Conservation (phyloP, 1,140 invertebrate genomes). For the Hydropsyche tenuis region DNA sequence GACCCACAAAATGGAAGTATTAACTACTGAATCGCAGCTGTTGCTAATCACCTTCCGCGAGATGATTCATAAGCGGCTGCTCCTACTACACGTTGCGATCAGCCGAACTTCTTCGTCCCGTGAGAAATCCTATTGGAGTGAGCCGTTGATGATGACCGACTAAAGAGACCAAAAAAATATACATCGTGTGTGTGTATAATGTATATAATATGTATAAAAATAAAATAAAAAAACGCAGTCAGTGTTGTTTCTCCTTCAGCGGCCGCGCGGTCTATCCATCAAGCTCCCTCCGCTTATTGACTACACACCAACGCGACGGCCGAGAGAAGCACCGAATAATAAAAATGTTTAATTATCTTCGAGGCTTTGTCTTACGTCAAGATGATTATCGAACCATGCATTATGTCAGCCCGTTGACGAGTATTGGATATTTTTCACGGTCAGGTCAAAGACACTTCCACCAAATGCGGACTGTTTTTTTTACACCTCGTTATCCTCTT, state of each 20-base stretch:
- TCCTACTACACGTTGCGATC: no score
- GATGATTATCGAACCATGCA: slow-evolving; percentile 40
- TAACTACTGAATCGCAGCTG: no score
- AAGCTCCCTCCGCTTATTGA: slow-evolving; percentile 29
- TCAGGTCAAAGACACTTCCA: slow-evolving; percentile 32
- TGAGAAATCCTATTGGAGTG: slow-evolving; percentile 21
- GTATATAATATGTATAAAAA: neutral
- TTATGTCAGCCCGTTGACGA: slow-evolving; percentile 39
- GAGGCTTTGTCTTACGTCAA: slow-evolving; percentile 38
- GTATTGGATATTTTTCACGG: slow-evolving; percentile 40
- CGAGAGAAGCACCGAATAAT: slow-evolving; percentile 34
- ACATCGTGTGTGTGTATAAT: neutral
- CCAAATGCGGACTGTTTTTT: slow-evolving; percentile 28
- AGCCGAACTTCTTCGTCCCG: slow-evolving; percentile 19
- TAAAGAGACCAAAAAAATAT: neutral
- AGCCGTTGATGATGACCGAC: slow-evolving; percentile 9
- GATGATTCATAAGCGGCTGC: slow-evolving; percentile 2
- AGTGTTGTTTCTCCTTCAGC: slow-evolving; percentile 26
- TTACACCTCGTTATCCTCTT: neutral
- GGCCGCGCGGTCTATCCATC: slow-evolving; percentile 33
- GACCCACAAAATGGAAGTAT: no score
- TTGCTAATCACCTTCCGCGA: slow-evolving; percentile 4
- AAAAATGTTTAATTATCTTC: slow-evolving; percentile 42
- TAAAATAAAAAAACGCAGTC: neutral
- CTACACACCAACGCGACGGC: slow-evolving; percentile 31